phyloP scores from a whole-genome alignment of 2,113 vertebrate species.

The Mesembrinibis cayennensis region DNA sequence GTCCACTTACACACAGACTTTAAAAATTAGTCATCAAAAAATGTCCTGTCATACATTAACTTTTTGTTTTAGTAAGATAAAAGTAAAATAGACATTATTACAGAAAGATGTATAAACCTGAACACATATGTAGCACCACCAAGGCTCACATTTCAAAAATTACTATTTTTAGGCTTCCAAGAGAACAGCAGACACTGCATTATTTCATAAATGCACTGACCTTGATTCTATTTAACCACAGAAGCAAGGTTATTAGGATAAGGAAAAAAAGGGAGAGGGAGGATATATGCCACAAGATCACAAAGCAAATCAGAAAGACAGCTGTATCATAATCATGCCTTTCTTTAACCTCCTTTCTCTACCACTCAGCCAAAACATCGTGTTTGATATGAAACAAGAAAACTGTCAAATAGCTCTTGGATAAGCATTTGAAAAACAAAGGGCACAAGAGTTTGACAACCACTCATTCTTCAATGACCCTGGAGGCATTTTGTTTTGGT shows the following conservation, averaged over 20 bases:
- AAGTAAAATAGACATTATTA: background rate
- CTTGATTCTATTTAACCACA: background rate
- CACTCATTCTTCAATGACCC: background rate
- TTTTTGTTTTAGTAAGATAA: background rate
- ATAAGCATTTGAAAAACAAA: background rate
- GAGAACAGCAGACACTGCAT: background rate
- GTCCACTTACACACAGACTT: background rate
- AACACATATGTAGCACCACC: background rate
- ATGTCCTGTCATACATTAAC: background rate
- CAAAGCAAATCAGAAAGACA: background rate
- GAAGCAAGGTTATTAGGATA: background rate
- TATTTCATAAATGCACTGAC: background rate
- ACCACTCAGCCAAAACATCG: background rate
- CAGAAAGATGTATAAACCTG: background rate
- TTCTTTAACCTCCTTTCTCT: background rate
- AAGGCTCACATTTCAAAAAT: background rate
- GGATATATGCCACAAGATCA: background rate
- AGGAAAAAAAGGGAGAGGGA: background rate
- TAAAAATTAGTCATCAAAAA: background rate
- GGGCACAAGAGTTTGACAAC: background rate
- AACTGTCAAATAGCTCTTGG: background rate
- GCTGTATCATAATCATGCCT: background rate
- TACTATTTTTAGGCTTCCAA: background rate
- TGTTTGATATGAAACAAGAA: background rate
- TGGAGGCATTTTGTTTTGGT: fast-evolving